Base-by-base conservation (phyloP, 2,888 invertebrate genomes). In the Folsomia manolachei region DNA sequence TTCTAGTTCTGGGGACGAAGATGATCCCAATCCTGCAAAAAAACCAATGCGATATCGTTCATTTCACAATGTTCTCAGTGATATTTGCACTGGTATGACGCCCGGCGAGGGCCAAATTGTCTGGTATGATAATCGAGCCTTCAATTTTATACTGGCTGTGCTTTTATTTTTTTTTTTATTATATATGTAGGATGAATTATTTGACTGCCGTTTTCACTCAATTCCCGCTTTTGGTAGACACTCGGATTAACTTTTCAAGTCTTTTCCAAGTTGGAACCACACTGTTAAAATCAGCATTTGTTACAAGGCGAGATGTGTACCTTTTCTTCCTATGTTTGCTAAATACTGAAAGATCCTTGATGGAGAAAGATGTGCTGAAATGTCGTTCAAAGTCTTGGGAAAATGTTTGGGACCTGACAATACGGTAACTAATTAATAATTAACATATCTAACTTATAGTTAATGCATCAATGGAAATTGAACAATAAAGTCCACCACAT, bases 321-420 rank as follows among this genome's bases (percentile, higher is more conserved):
- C 27, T 39, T 0, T 78, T 73, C 60, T 74, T 78, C 27, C 64
- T 73, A 1, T 72, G 75, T 60, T 62, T 80, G 14, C 68, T 80
- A 0, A 62, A 71, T n/a, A 75, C 73, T 26, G 80, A 80, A 61
- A 75, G 72, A 53, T 70, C 72, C 68, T 65, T 79, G 18, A 23
- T 67, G 9, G 52, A 69, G n/a, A 51, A 60, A 9, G 69, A 68
- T 11, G 18, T 71, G 1, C 1, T 78, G 11, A 70, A 52, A 1
- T 68, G 70, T 23, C 62, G 61, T 18, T 64, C 69, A 14, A 72
- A 72, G 19, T 70, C 72, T 0, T 81, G 80, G 80, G 66, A 70
- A 56, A 53, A 69, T 39, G 70, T 80, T 26, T 81, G 79, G 79
- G 79, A 79, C 66, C 25, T 74, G 1, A 68, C 74, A 11, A 56